A percentile compares a stretch with the other conserved stretches of the same genome.
Evolutionary conservation across 2,888 invertebrate genomes (phyloP).

Genomic region (Augochlorella aurata): DNA sequence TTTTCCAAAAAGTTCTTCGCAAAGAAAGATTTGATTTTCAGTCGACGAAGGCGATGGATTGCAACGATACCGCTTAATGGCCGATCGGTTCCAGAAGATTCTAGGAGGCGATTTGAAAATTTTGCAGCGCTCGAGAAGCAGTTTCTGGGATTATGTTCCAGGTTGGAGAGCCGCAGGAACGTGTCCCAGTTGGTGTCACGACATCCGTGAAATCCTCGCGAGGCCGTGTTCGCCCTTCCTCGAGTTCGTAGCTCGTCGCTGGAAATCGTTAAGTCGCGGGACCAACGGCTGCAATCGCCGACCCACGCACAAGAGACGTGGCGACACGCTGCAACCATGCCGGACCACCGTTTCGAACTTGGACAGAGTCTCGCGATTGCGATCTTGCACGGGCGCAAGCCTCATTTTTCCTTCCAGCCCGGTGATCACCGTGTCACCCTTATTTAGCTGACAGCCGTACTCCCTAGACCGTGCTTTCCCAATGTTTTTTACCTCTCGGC

Average conservation of each 20-base stretch:
- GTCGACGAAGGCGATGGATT: no score
- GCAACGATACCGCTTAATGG: background rate
- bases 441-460: background rate
- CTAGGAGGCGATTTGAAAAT: constrained; percentile 1
- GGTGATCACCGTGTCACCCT: constrained; percentile 9
- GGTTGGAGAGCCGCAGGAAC: constrained; percentile 49
- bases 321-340: constrained; percentile 45
- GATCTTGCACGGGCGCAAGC: constrained; percentile 4
- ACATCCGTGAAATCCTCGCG: constrained; percentile 61
- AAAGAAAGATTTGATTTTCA: no score
- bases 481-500: background rate
- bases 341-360: constrained; percentile 48
- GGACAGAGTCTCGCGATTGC: constrained; percentile 16
- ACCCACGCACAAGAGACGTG: constrained; percentile 58
- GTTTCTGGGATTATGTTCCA: constrained; percentile 43
- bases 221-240: constrained; percentile 20
- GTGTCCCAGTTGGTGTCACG: constrained; percentile 24
- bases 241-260: constrained; percentile 40
- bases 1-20: no score
- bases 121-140: constrained; percentile 11
- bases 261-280: constrained; percentile 62
- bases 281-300: constrained; percentile 50
- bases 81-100: background rate
- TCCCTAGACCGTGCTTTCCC: background rate
- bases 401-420: constrained; percentile 1